Conservation (phyloP, 2,797 vertebrate genomes). For the Labroides dimidiatus region DNA sequence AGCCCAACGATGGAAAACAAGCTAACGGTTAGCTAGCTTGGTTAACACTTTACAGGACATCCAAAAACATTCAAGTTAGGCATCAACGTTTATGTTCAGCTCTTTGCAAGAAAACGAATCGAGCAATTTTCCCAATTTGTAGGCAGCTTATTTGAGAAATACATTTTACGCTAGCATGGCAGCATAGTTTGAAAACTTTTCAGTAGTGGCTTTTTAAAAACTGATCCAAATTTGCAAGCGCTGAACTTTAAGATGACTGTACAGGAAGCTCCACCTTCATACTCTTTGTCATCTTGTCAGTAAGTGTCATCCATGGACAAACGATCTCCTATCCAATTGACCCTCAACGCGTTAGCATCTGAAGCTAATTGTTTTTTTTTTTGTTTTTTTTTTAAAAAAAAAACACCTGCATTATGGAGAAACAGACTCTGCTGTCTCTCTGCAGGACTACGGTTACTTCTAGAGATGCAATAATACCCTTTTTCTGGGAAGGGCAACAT, state of each 20-base stretch:
- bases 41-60: no score
- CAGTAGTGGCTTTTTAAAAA: constrained; percentile 20
- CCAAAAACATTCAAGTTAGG: no score
- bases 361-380: constrained; percentile 56
- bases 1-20: no score
- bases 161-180: constrained; percentile 53
- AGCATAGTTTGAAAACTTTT: constrained; percentile 39
- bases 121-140: constrained; percentile 2
- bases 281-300: constrained; percentile 60
- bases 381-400: no score
- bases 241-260: constrained; percentile 51
- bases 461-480: constrained; percentile 82
- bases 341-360: constrained; percentile 62
- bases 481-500: constrained; percentile 74
- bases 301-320: constrained; percentile 70
- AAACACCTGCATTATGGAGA: constrained; percentile 56
- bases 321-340: constrained; percentile 66
- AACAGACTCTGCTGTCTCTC: constrained; percentile 39
- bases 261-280: constrained; percentile 51
- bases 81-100: neutral
- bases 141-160: constrained; percentile 18
- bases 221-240: constrained; percentile 17
- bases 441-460: constrained; percentile 69
- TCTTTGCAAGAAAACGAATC: constrained; percentile 1
- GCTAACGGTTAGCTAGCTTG: no score